phyloP scores from a whole-genome alignment of 2,888 invertebrate genomes.

The Lycocerus yunnanus region DNA sequence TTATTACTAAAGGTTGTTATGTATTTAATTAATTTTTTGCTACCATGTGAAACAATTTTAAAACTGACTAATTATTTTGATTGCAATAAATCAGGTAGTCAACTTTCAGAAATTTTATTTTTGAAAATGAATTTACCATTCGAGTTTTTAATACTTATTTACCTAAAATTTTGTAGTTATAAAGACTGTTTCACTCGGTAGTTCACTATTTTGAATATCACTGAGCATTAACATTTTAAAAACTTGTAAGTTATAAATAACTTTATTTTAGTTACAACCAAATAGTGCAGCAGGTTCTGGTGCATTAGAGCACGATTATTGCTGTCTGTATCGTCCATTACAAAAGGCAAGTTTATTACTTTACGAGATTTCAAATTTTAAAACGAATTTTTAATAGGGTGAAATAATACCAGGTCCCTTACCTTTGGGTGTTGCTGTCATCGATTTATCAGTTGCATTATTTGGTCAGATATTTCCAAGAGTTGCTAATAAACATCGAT shows the following conservation, averaged over 20 bases:
- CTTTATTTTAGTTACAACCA: conserved; percentile 76
- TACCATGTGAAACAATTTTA: background rate
- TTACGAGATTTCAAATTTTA: background rate
- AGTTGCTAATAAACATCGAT: conserved; percentile 93
- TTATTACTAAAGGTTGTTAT: background rate
- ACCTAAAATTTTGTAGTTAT: background rate
- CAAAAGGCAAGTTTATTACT: conserved; percentile 55
- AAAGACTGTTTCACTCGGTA: background rate
- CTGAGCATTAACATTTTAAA: background rate
- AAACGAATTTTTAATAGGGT: conserved; percentile 51
- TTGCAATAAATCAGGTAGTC: background rate
- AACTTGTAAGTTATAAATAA: background rate
- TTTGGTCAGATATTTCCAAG: conserved; percentile 95
- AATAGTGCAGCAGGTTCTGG: conserved; percentile 95
- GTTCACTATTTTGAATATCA: background rate
- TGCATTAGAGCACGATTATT: conserved; percentile 95
- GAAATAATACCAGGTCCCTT: conserved; percentile 75
- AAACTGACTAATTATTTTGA: background rate
- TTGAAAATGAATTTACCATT: background rate
- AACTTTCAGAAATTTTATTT: background rate
- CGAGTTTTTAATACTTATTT: background rate
- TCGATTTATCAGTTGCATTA: conserved; percentile 89
- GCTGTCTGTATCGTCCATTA: conserved; percentile 81
- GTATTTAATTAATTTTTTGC: background rate
- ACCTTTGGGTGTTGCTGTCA: conserved; percentile 94